These are phyloP conservation scores for Microcebus murinus DNA, from an alignment of 2,113 vertebrate species.

Conservation along the genomic window DNA sequence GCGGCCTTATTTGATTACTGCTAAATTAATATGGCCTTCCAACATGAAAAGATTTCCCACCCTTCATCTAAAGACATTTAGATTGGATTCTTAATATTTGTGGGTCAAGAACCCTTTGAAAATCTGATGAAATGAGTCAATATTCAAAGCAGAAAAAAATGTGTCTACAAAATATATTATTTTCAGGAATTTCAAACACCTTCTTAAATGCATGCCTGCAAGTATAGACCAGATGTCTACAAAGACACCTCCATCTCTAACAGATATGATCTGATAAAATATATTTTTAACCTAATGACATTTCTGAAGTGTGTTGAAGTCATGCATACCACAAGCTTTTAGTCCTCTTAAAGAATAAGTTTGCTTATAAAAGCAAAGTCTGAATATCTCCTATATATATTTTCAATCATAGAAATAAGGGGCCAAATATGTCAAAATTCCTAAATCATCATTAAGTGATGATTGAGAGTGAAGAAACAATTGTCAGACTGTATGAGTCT, in stretches of 20 bases:
- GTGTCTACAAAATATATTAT: background rate
- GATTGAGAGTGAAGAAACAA: background rate
- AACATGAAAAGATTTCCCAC: too few relatives aligned
- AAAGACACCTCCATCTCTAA: background rate
- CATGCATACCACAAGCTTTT: background rate
- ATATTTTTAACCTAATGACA: background rate
- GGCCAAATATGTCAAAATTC: background rate
- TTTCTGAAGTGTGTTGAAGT: background rate
- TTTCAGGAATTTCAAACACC: background rate
- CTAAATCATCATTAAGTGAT: background rate
- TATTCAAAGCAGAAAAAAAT: background rate
- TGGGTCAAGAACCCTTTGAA: background rate
- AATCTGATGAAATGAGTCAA: background rate
- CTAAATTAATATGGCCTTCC: too few relatives aligned
- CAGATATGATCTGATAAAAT: background rate
- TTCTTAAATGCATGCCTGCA: background rate
- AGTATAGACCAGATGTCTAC: background rate
- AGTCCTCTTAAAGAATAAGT: background rate
- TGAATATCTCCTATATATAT: background rate
- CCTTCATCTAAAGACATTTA: background rate
- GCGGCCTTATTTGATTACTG: too few relatives aligned
- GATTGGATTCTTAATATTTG: background rate
- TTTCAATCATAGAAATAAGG: background rate
- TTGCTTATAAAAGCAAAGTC: conserved; percentile 2
- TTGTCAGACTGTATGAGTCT: background rate